Evolutionary conservation across 2,888 invertebrate genomes (phyloP), one percentile per base, ranked within the genome.

Genomic region (Melolontha melolontha): DNA sequence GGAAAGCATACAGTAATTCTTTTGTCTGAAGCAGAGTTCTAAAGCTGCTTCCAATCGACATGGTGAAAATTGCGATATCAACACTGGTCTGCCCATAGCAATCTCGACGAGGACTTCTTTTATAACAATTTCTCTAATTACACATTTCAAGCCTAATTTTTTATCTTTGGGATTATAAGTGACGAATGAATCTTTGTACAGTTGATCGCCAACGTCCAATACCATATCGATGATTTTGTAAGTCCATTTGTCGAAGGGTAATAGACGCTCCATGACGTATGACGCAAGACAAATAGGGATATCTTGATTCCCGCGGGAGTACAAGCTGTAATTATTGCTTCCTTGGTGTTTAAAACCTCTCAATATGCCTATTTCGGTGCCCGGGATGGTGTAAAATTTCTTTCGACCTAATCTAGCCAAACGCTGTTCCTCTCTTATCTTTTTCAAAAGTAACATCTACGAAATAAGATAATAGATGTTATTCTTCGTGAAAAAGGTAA

Each of bases 171-270:
- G 87, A 7, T 79, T 79, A 79, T 84, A 88, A 70, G 87, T 86
- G 67, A 88, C 81, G 76, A 85, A 88, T 71, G 87, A 87, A 79
- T 88, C 88, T 75, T 87, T 86, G 79, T 88, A 88, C 0, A 88
- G 83, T 78, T 87, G 87, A 74, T 88, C 86, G 0, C 88, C 88
- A 49, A 85, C 83, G 68, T 87, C 86, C 71, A 88, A 78, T 52
- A 88, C 77, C 75, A 85, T 82, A 75, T 88, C 87, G n/a, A 88
- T 81, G 5, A 87, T 87, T 49, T 83, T 79, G 5, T 80, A 77
- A 69, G 84, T 85, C 88, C 88, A 89, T 65, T 84, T 84, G 54
- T 85, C 85, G 1, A 88, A 84, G 40, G 87, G 84, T 42, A 86
- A 82, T 0, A 88, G 82, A 1, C 85, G 82, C 0, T 85, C 85